Evolutionary conservation across 2,113 vertebrate species (phyloP).

Genomic region (Lagopus muta): DNA sequence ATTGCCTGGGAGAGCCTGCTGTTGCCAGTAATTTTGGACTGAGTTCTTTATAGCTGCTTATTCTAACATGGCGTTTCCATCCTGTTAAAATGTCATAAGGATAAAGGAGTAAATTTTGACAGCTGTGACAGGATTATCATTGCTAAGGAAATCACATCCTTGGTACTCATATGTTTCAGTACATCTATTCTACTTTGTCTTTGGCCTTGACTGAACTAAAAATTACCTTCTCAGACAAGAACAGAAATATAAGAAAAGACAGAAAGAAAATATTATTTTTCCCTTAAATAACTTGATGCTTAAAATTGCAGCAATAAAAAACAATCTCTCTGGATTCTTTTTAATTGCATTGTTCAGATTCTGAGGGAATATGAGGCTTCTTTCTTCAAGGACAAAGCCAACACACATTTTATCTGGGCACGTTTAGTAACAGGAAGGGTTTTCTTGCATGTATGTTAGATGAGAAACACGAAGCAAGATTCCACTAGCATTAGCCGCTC

Average conservation of each 20-base stretch:
- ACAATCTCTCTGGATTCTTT: not conserved
- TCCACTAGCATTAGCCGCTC: not conserved
- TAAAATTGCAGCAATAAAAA: not conserved
- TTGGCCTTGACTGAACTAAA: constrained; percentile 49
- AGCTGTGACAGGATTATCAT: constrained; percentile 78
- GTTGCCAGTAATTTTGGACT: constrained; percentile 64
- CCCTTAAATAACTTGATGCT: not conserved
- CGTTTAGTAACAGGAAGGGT: not conserved
- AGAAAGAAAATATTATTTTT: not conserved
- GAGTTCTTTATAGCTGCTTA: constrained; percentile 72
- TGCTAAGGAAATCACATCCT: constrained; percentile 67
- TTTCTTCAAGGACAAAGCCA: not conserved
- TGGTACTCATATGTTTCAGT: constrained; percentile 67
- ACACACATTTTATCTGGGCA: not conserved
- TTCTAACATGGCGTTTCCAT: constrained; percentile 70
- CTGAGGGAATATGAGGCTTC: not conserved
- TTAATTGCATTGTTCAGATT: not conserved
- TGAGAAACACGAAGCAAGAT: not conserved
- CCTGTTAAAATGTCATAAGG: constrained; percentile 81
- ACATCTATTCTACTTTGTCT: constrained; percentile 65
- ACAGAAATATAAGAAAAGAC: constrained; percentile 9
- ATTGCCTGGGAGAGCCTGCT: constrained; percentile 62
- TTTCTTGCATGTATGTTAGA: not conserved
- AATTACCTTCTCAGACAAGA: constrained; percentile 38
- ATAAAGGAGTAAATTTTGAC: constrained; percentile 77